phyloP scores from a whole-genome alignment of 2,888 invertebrate species.

The Agriopis leucophaearia region DNA sequence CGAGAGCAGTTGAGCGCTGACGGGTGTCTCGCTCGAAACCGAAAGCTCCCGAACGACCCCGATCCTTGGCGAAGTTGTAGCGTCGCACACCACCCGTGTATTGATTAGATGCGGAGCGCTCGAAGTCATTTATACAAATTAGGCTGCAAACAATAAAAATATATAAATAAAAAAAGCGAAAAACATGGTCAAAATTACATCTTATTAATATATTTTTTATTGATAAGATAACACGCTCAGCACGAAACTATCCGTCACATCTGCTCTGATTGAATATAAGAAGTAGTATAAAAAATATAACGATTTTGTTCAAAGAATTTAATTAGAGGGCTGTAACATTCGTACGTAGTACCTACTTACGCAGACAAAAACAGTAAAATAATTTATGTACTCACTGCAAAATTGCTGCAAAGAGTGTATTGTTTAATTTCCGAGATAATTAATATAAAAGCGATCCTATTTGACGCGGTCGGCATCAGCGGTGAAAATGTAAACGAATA shows the following conservation, averaged over 20 bases:
- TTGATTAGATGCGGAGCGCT: constrained; percentile 87
- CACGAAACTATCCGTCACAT: no score
- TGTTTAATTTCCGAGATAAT: constrained; percentile 56
- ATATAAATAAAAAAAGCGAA: not conserved
- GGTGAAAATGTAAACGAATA: constrained; percentile 81
- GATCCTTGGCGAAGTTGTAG: constrained; percentile 65
- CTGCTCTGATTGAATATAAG: no score
- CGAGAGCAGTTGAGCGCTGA: constrained; percentile 76
- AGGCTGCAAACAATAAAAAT: constrained; percentile 77
- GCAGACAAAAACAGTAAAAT: not conserved
- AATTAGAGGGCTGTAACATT: no score
- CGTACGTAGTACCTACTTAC: not conserved
- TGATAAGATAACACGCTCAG: not conserved
- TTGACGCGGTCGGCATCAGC: constrained; percentile 72
- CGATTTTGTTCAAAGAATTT: no score
- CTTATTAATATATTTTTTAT: not conserved
- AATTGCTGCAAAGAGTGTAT: constrained; percentile 42
- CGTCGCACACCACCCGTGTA: constrained; percentile 79
- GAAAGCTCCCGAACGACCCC: constrained; percentile 66
- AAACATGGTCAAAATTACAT: not conserved
- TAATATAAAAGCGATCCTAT: constrained; percentile 69
- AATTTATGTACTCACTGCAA: not conserved
- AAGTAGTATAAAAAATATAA: no score
- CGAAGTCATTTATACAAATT: constrained; percentile 86
- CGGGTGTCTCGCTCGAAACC: constrained; percentile 60